Evolutionary conservation across 2,113 vertebrate species (phyloP).

Genomic region (Brachyhypopomus gauderio): DNA sequence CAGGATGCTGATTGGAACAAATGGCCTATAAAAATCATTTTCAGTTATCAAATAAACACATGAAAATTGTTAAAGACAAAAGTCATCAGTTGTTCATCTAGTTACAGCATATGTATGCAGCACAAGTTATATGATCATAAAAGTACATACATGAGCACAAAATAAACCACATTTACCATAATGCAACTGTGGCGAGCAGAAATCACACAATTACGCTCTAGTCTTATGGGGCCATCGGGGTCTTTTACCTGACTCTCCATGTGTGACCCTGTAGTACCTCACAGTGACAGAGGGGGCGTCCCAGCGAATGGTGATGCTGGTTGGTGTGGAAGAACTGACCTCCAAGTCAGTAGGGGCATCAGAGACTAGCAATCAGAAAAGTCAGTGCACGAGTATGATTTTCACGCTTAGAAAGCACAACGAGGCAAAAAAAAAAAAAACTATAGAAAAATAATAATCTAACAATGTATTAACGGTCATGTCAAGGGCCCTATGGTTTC

Average conservation of each 20-base stretch:
- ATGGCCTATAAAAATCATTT: too few relatives aligned
- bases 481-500: not conserved
- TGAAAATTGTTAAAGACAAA: too few relatives aligned
- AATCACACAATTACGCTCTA: not conserved
- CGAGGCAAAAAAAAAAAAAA: too few relatives aligned
- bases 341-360: conserved; percentile 91
- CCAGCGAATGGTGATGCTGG: conserved; percentile 87
- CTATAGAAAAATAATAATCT: too few relatives aligned
- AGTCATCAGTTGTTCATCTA: too few relatives aligned
- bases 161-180: not conserved
- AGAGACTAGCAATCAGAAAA: conserved; percentile 76
- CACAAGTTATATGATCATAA: too few relatives aligned
- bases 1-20: not conserved
- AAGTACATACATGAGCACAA: not conserved
- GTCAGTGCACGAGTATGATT: not conserved
- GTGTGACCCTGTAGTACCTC: conserved; percentile 92
- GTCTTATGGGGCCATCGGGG: not conserved
- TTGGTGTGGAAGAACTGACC: conserved; percentile 82
- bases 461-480: too few relatives aligned
- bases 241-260: conserved; percentile 84
- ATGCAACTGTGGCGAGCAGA: not conserved
- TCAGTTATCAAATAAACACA: too few relatives aligned
- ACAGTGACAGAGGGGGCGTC: conserved; percentile 91
- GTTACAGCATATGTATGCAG: too few relatives aligned
- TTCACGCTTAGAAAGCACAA: not conserved